Conservation (phyloP, 2,113 vertebrate species). For the Planiliza haematocheilus region DNA sequence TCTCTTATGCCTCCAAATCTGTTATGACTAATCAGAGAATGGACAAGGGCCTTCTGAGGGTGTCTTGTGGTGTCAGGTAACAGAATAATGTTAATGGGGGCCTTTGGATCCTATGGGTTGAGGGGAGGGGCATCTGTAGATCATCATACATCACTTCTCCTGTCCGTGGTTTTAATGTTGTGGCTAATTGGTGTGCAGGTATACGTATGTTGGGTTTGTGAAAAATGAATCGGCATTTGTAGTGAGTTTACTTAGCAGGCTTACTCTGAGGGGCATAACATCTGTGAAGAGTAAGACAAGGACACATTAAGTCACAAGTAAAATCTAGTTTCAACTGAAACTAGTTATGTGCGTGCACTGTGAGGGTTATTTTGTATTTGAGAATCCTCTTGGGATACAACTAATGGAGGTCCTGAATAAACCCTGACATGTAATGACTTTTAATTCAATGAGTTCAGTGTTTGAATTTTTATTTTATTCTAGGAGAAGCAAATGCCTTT, state of each 20-base stretch:
- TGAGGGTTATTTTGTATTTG: background rate
- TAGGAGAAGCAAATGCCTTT: background rate
- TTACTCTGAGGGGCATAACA: background rate
- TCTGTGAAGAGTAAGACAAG: background rate
- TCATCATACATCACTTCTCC: no score
- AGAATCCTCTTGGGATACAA: background rate
- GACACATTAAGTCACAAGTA: background rate
- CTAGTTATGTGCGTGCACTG: background rate
- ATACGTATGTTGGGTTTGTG: background rate
- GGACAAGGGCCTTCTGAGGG: no score
- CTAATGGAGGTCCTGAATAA: background rate
- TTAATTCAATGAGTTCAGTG: background rate
- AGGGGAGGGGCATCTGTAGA: no score
- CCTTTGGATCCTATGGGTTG: no score
- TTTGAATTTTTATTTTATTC: constrained; percentile 1
- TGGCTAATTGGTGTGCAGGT: no score
- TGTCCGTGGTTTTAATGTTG: no score
- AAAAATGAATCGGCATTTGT: background rate
- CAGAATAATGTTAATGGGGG: no score
- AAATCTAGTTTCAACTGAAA: background rate
- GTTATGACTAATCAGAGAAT: no score
- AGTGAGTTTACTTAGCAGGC: background rate
- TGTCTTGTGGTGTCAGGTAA: no score
- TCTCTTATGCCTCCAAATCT: no score
- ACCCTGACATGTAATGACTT: background rate